These are phyloP conservation scores for Plestiodon gilberti DNA, from an alignment of 2,113 vertebrate species.

Conservation along the genomic window DNA sequence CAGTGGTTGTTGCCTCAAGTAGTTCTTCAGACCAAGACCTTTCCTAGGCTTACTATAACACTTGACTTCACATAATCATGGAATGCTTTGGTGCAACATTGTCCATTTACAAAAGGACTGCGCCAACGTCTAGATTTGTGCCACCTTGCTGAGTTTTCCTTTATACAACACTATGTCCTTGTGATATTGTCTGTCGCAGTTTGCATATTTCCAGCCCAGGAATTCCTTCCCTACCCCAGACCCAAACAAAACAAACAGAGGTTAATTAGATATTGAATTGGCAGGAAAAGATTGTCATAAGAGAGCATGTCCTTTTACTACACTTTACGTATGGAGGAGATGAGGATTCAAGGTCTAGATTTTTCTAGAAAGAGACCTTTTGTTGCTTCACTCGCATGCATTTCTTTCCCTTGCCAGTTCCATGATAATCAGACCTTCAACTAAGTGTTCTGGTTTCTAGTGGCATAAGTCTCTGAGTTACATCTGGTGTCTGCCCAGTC, in stretches of 20 bases:
- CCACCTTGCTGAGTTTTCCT: neutral
- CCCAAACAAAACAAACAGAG: neutral
- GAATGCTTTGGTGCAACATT: slow-evolving; percentile 22
- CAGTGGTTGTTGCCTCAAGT: neutral
- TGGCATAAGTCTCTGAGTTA: slow-evolving; percentile 37
- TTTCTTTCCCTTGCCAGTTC: neutral
- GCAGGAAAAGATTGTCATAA: neutral
- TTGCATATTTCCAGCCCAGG: neutral
- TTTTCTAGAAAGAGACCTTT: neutral
- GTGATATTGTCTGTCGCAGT: neutral
- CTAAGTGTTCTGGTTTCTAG: neutral
- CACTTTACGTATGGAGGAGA: neutral
- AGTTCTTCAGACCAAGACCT: neutral
- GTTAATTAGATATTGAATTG: neutral
- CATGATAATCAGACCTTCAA: slow-evolving; percentile 43
- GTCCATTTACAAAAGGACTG: slow-evolving; percentile 8
- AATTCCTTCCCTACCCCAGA: neutral
- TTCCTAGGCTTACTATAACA: slow-evolving; percentile 1
- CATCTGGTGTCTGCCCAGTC: slow-evolving; percentile 56
- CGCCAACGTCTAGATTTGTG: neutral
- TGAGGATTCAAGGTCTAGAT: neutral
- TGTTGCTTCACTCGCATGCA: neutral
- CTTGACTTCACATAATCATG: neutral
- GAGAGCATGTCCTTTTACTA: neutral
- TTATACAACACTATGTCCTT: neutral